Conservation (phyloP, 2,888 invertebrate species). For the Trilocha varians region DNA sequence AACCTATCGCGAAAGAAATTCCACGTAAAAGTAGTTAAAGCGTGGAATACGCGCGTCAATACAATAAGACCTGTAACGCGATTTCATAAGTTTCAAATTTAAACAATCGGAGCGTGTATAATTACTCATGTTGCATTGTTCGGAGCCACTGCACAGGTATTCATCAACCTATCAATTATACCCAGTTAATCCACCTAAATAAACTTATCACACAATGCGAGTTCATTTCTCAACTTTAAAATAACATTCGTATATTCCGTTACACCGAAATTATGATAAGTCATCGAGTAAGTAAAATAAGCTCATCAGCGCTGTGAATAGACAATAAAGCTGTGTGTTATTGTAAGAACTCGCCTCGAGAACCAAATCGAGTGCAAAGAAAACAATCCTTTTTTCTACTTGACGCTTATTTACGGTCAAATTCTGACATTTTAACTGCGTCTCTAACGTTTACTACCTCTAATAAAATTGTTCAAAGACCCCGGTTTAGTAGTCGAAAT, state of each 20-base stretch:
- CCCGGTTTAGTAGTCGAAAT: constrained; percentile 51
- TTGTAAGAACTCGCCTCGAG: constrained; percentile 33
- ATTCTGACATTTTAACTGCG: constrained; percentile 66
- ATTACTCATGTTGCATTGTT: constrained; percentile 60
- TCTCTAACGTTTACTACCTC: constrained; percentile 56
- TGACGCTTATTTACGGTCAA: constrained; percentile 60
- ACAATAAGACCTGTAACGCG: constrained; percentile 42
- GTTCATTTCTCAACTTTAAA: constrained; percentile 42
- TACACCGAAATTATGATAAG: constrained; percentile 51
- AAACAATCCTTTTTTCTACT: constrained; percentile 65
- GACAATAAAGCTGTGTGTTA: constrained; percentile 60
- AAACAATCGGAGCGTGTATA: constrained; percentile 63
- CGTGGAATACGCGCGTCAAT: constrained; percentile 30
- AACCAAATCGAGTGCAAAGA: constrained; percentile 44
- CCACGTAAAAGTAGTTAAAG: constrained; percentile 47
- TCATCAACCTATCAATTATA: constrained; percentile 62
- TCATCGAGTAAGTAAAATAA: constrained; percentile 61
- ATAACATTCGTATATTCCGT: constrained; percentile 43
- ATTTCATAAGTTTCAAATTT: constrained; percentile 69
- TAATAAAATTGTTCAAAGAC: constrained; percentile 62
- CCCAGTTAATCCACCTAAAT: constrained; percentile 56
- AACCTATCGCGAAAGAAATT: constrained; percentile 48
- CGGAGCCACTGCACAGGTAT: constrained; percentile 61
- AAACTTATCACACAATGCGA: constrained; percentile 40
- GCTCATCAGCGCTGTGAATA: constrained; percentile 59